Evolutionary conservation across 2,113 vertebrate species (phyloP).

Genomic region (Recurvirostra avosetta): DNA sequence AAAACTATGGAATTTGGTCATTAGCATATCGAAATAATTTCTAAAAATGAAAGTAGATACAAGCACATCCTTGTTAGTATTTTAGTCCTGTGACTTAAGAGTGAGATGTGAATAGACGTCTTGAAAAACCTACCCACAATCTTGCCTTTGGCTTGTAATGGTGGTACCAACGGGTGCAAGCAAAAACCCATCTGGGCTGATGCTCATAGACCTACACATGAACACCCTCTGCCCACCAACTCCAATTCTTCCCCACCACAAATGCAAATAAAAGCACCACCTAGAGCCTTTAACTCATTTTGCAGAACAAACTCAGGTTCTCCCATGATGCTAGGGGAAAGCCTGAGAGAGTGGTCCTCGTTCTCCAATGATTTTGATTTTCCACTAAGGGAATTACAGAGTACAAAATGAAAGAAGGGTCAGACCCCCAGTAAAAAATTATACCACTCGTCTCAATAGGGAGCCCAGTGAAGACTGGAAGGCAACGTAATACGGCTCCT

Average conservation of each 20-base stretch:
- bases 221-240: neutral
- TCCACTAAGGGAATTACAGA: neutral
- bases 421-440: neutral
- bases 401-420: neutral
- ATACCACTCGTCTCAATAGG: neutral
- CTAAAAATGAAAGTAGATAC: neutral
- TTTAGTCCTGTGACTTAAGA: neutral
- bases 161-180: neutral
- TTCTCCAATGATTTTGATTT: neutral
- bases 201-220: neutral
- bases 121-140: neutral
- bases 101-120: neutral
- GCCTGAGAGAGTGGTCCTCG: neutral
- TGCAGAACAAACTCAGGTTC: neutral
- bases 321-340: neutral
- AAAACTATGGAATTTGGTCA: neutral
- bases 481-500: rapidly evolving
- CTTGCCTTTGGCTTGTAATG: neutral
- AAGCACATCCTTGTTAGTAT: neutral
- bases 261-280: neutral
- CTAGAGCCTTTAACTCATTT: neutral
- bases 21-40: neutral
- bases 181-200: neutral
- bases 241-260: neutral
- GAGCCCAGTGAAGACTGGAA: neutral